Conservation (phyloP, 64 coral and sea anemone species). For the Stichodactyla mertensii region DNA sequence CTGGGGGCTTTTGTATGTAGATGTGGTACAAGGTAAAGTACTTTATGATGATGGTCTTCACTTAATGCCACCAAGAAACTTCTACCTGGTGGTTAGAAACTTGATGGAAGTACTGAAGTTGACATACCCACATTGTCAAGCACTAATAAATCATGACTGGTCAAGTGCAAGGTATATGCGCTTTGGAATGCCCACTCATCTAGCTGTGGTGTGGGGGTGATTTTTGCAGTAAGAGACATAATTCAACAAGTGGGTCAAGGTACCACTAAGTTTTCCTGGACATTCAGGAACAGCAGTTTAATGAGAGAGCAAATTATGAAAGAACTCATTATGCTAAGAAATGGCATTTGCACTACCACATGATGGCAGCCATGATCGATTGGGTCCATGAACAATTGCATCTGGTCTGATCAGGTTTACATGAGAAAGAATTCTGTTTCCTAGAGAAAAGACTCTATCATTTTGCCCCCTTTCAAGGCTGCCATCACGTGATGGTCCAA, state of each 20-base stretch:
- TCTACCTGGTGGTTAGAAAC: not conserved
- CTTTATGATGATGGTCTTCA: not conserved
- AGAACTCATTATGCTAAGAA: not conserved
- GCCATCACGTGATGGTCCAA: not conserved
- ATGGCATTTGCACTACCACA: not conserved
- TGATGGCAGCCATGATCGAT: not conserved
- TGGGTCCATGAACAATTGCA: not conserved
- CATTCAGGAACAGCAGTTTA: not conserved
- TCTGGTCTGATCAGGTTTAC: not conserved
- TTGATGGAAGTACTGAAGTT: not conserved
- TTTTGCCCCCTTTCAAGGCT: not conserved
- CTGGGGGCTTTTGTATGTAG: conserved; percentile 1
- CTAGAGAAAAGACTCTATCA: not conserved
- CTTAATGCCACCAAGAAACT: not conserved
- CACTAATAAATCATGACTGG: conserved; percentile 1
- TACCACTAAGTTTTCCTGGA: not conserved
- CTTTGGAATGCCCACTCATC: not conserved
- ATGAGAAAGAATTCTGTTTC: not conserved
- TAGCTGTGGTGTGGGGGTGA: not conserved
- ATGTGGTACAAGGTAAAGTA: not conserved
- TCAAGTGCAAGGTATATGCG: not conserved
- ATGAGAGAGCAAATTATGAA: not conserved
- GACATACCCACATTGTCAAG: not conserved
- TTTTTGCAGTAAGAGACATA: not conserved
- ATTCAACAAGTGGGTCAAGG: not conserved